Percentiles rank a stretch among this genome's conserved stretches.
Evolutionary conservation across 2,888 invertebrate species (phyloP).

Genomic region (Copidosoma aretas): DNA sequence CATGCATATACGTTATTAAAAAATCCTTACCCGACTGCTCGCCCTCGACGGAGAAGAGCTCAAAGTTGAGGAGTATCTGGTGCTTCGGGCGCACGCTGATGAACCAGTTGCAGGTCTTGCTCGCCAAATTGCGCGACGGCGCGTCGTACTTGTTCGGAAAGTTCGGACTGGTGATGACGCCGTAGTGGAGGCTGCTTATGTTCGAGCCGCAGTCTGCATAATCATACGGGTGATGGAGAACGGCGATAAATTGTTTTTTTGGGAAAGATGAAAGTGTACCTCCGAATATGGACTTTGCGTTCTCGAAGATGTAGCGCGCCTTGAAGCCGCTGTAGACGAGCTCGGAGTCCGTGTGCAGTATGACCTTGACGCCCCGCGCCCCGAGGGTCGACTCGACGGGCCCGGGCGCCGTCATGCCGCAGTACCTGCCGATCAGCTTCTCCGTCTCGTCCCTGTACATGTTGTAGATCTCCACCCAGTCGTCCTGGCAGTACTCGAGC

Average conservation of each 20-base stretch:
- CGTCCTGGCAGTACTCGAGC: slow-evolving; percentile 82
- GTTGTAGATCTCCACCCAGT: slow-evolving; percentile 94
- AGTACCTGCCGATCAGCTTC: slow-evolving; percentile 89
- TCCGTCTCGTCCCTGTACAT: slow-evolving; percentile 83
- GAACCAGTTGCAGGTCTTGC: slow-evolving; percentile 96
- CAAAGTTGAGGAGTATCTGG: slow-evolving; percentile 89
- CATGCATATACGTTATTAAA: too few species aligned
- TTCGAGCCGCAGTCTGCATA: slow-evolving; percentile 85
- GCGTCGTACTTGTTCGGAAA: slow-evolving; percentile 90
- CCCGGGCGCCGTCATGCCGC: slow-evolving; percentile 89
- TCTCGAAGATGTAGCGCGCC: slow-evolving; percentile 92
- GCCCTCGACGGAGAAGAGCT: slow-evolving; percentile 92
- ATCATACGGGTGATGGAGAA: too few species aligned
- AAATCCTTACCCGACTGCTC: slow-evolving; percentile 75
- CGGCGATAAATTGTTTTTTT: not conserved
- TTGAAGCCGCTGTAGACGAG: slow-evolving; percentile 95
- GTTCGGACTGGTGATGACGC: slow-evolving; percentile 86
- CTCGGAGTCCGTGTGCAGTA: slow-evolving; percentile 86
- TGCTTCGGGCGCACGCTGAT: slow-evolving; percentile 86
- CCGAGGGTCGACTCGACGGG: slow-evolving; percentile 93
- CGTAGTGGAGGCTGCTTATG: slow-evolving; percentile 83
- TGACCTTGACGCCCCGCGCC: slow-evolving; percentile 84
- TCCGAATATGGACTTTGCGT: slow-evolving; percentile 85
- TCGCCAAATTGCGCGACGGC: slow-evolving; percentile 78
- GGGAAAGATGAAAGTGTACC: slow-evolving; percentile 55